phyloP scores from a whole-genome alignment of 1,140 invertebrate genomes.

The Tribolium madens region DNA sequence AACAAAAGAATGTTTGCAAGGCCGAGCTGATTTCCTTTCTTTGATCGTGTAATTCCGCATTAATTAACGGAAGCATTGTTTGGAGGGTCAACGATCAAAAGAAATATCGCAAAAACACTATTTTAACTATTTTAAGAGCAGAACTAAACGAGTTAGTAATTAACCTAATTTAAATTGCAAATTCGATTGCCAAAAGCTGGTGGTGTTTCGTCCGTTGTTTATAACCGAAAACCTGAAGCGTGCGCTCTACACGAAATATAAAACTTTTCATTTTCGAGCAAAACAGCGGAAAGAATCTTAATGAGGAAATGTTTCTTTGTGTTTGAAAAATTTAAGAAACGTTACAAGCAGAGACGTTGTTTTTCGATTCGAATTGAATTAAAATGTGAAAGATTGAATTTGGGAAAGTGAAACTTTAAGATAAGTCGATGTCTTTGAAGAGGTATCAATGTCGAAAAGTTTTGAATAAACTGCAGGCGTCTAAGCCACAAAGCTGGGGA shows the following conservation, averaged over 20 bases:
- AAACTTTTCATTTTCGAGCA: background rate
- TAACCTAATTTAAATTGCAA: slow-evolving; percentile 30
- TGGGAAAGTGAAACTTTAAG: background rate
- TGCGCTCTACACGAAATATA: background rate
- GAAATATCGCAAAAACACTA: no score
- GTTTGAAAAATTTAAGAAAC: background rate
- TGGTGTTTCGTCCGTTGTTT: background rate
- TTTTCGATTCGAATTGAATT: background rate
- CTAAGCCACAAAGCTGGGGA: background rate
- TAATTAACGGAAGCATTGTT: slow-evolving; percentile 14
- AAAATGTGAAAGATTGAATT: background rate
- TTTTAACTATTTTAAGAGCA: no score
- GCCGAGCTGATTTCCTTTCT: slow-evolving; percentile 34
- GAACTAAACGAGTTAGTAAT: no score
- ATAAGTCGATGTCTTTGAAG: background rate
- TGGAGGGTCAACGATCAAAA: slow-evolving; percentile 8
- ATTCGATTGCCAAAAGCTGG: background rate
- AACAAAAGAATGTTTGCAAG: slow-evolving; percentile 31
- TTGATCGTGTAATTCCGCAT: slow-evolving; percentile 11
- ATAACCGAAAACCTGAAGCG: background rate
- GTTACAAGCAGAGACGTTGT: no score
- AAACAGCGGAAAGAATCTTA: slow-evolving; percentile 17
- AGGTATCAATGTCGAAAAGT: background rate
- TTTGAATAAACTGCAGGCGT: background rate
- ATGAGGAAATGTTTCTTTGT: slow-evolving; percentile 1